Base-by-base conservation (phyloP, 2,888 invertebrate species). In the Conops quadrifasciatus region DNA sequence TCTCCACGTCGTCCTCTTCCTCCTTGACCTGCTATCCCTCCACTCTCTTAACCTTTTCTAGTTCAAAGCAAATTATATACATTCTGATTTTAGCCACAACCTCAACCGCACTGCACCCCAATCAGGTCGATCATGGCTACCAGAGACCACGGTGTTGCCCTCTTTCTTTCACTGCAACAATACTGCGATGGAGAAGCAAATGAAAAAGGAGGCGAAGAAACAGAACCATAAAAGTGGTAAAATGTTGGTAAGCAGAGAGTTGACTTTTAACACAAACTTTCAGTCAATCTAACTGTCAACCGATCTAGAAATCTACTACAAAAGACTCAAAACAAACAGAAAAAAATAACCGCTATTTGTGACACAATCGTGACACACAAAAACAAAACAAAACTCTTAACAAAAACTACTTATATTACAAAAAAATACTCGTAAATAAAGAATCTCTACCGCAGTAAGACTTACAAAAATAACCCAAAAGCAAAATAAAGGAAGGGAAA, bases 201-300 rank as follows among this genome's bases (percentile, higher is more conserved):
- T 5, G 2, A 24, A 19, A 7, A 24, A n/a, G 53, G 19, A 53
- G 21, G n/a, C 49, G 49, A 49, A 49, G 53, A 4, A 21, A 24
- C 53, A 53, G 24, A 19, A 24, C n/a, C 19, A 13, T 45, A 45
- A 15, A 9, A 45, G 15, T n/a, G n/a, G n/a, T n/a, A n/a, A n/a
- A n/a, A n/a, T n/a, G n/a, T n/a, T n/a, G n/a, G n/a, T n/a, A n/a
- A 15, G 53, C 19, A 13, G 24, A n/a, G 51, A 64, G 64, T 51
- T 64, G 64, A 64, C 64, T 19, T 49, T 28, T n/a, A 64, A 64
- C 64, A 64, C 30, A 51, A 49, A 49, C 19, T 30, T 51, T 16
- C 16, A 64, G 64, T 49, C 51, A 64, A 64, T 28, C 28, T 49
- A 64, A 49, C 64, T 64, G 64, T 64, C 64, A 64, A 28, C 64